These are phyloP conservation scores for Hypercompe scribonia DNA, from an alignment of 2,888 invertebrate species.

Conservation along the genomic window DNA sequence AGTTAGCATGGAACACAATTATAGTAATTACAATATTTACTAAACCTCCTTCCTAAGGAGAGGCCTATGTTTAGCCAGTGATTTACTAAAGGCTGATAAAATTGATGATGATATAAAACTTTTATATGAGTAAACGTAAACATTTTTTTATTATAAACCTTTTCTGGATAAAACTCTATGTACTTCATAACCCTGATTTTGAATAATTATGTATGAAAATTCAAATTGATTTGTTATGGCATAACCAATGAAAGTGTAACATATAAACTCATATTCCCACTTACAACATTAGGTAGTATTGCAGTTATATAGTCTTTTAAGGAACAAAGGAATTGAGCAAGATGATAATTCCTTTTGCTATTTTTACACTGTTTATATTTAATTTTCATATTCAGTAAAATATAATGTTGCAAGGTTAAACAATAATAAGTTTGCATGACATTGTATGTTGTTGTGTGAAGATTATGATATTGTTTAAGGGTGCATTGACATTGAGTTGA, in stretches of 20 bases:
- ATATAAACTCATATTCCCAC: background rate
- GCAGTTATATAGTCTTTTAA: background rate
- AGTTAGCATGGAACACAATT: background rate
- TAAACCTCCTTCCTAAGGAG: too few species aligned
- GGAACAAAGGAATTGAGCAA: background rate
- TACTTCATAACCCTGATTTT: background rate
- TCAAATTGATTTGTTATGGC: background rate
- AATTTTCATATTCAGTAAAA: background rate
- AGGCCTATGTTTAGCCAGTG: too few species aligned
- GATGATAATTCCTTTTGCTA: background rate
- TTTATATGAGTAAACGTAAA: too few species aligned
- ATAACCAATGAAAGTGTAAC: background rate
- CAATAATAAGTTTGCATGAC: background rate
- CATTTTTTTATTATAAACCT: too few species aligned
- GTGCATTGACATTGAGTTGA: background rate
- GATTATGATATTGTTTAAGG: background rate
- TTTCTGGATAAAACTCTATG: background rate
- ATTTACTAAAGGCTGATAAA: too few species aligned
- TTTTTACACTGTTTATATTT: background rate
- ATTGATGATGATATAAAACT: too few species aligned
- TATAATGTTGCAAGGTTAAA: background rate
- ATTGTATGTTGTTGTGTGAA: background rate
- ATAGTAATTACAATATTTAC: background rate
- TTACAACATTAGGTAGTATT: background rate
- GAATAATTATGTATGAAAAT: background rate